These are phyloP conservation scores for Mus minutoides DNA, from an alignment of 2,797 vertebrate genomes.

Conservation along the genomic window DNA sequence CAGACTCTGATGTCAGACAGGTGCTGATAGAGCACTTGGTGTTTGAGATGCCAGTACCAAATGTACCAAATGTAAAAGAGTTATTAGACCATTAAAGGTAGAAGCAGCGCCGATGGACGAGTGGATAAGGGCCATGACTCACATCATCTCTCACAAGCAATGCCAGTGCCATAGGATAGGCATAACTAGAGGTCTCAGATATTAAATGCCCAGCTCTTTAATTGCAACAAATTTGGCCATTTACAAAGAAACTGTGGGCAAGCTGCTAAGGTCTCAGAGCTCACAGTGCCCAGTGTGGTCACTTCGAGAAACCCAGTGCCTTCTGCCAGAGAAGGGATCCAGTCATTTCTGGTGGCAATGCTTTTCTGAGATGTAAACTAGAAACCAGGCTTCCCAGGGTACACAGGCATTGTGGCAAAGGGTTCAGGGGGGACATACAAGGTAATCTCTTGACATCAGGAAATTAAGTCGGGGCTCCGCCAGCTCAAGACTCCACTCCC, in stretches of 20 bases:
- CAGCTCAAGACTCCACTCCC: neutral
- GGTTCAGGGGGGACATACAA: neutral
- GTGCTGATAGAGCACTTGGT: neutral
- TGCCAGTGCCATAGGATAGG: neutral
- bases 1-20: neutral
- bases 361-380: neutral
- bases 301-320: neutral
- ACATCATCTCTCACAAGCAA: neutral
- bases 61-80: neutral
- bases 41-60: neutral
- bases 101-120: neutral
- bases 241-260: neutral
- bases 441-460: neutral
- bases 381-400: neutral
- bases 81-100: neutral
- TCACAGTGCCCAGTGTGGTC: neutral
- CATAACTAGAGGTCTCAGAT: neutral
- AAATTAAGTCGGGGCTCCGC: neutral
- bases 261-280: neutral
- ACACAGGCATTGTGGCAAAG: neutral
- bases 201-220: neutral
- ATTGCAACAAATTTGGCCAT: neutral
- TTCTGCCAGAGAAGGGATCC: neutral
- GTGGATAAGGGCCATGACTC: neutral
- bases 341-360: neutral